Conservation (phyloP, 1,140 invertebrate genomes). For the Charaxes varanes region DNA sequence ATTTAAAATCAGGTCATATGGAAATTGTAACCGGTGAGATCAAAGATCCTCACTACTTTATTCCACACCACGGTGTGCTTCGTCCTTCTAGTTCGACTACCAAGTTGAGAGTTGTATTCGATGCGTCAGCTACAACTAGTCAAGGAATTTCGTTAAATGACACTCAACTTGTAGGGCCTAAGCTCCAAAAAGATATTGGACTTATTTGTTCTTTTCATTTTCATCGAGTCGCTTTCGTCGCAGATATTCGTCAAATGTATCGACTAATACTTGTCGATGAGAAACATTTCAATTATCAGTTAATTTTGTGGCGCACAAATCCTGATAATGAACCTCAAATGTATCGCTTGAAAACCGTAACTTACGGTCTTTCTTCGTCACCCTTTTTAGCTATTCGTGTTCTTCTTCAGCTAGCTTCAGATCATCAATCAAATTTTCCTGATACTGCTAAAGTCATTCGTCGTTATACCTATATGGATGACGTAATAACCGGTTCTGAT, state of each 20-base stretch:
- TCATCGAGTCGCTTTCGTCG: slow-evolving; percentile 14
- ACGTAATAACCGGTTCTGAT: no score
- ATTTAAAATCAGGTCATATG: slow-evolving; percentile 22
- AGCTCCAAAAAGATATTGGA: slow-evolving; percentile 24
- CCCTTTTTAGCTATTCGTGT: slow-evolving; percentile 34
- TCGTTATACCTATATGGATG: no score
- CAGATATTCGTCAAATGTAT: slow-evolving; percentile 29
- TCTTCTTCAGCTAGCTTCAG: slow-evolving; percentile 27
- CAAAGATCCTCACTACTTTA: slow-evolving; percentile 16
- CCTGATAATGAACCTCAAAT: slow-evolving; percentile 20
- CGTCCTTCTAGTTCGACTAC: slow-evolving; percentile 19
- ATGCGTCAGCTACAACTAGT: slow-evolving; percentile 18
- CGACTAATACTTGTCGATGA: slow-evolving; percentile 16
- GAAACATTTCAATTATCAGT: slow-evolving; percentile 42
- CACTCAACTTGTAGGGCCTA: slow-evolving; percentile 17
- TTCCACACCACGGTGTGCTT: slow-evolving; percentile 21
- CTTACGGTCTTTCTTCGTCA: slow-evolving; percentile 38
- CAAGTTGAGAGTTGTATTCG: slow-evolving; percentile 19
- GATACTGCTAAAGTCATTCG: no score
- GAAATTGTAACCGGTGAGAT: slow-evolving; percentile 16
- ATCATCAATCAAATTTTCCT: no score
- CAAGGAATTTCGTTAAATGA: slow-evolving; percentile 31
- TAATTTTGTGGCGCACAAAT: slow-evolving; percentile 41
- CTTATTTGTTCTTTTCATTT: no score
- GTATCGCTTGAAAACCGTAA: slow-evolving; percentile 38